These are phyloP conservation scores for Cyclura pinguis DNA, from an alignment of 2,797 vertebrate species.

Conservation along the genomic window DNA sequence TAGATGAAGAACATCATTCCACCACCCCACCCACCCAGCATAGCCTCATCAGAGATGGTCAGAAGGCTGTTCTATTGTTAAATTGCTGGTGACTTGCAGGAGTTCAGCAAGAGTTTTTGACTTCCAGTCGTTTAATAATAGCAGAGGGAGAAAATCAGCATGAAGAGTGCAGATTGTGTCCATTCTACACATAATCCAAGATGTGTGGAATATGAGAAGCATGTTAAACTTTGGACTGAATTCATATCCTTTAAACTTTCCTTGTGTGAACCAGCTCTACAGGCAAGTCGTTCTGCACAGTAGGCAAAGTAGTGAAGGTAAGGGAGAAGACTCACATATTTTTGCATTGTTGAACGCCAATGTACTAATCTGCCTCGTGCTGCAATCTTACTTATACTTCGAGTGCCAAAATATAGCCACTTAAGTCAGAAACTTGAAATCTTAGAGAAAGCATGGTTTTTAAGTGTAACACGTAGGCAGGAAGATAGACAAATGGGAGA, in stretches of 20 bases:
- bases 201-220: neutral
- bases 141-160: neutral
- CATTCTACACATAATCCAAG: neutral
- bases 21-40: too few species aligned
- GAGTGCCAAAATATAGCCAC: neutral
- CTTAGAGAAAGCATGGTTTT: neutral
- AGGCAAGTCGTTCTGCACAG: neutral
- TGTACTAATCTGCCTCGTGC: neutral
- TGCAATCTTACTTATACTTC: neutral
- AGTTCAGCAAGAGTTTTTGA: neutral
- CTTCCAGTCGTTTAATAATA: neutral
- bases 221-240: neutral
- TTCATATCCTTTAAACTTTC: neutral
- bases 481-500: neutral
- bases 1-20: too few species aligned
- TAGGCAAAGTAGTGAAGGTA: neutral
- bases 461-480: neutral
- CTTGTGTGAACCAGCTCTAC: neutral
- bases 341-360: neutral
- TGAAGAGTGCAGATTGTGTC: neutral
- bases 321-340: neutral
- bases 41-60: too few species aligned
- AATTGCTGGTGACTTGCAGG: neutral
- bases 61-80: neutral
- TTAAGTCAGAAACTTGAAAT: neutral